Base-by-base conservation (phyloP, 2,888 invertebrate species). In the Eremobia ochroleuca region DNA sequence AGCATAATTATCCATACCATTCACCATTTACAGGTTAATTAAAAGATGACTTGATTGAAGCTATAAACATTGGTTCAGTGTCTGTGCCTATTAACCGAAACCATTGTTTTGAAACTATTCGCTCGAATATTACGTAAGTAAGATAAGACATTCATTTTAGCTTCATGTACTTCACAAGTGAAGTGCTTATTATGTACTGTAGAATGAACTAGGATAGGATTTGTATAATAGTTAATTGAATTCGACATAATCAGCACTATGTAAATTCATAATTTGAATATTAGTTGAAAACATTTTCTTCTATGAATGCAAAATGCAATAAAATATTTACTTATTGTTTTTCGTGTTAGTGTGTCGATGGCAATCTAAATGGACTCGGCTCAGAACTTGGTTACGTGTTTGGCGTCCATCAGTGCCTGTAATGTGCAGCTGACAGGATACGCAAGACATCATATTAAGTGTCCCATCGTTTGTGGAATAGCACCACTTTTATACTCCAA, bases 31-130 rank as follows among this genome's bases (percentile, higher is more conserved):
- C 2, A n/a, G 25, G 43, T 65, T 64, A 8, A 52, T 65, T 43
- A 13, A 34, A 62, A 62, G 21, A 4, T 25, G 4, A 18, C 9
- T 73, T 43, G 4, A 46, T 46, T 46, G 18, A 77, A 55, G 28
- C 25, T 66, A 46, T 46, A 15, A 18, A 52, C 25, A 52, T 25
- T 40, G 49, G 37, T 61, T 28, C 25, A 49, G 2, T 9, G 31
- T 15, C 31, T 18, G n/a, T 2, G 13, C 28, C 46, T 31, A 11
- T 76, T 58, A 46, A 18, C 31, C 9, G 9, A 40, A 34, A 62
- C 61, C 6, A 43, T 34, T 18, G 61, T 34, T 52, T 55, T n/a
- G 34, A 55, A 76, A 76, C 34, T 66, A 55, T 52, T 78, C 13
- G 49, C n/a, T 68, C n/a, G 31, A 61, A 34, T 40, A 43, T 49